Evolutionary conservation across 2,797 vertebrate species (phyloP), one percentile per base, ranked within the genome.

Genomic region (Parotocinclus haroldoi): DNA sequence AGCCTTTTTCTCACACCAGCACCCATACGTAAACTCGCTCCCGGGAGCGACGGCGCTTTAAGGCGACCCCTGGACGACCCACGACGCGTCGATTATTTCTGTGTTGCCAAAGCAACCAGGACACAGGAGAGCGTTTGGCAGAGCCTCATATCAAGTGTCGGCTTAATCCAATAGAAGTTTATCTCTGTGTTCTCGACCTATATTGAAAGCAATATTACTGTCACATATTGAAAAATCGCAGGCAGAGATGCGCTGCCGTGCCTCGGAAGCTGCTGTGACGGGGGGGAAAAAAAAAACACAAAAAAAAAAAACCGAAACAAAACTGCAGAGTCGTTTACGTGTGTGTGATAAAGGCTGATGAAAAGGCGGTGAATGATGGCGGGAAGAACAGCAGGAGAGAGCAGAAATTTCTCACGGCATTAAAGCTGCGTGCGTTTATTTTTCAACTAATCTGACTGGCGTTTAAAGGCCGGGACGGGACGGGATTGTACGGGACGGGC

Each of bases 141-240:
- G 63, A 56, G 62, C 58, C 63, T 77, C 53, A 68, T 74, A 65
- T 45, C 38, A 71, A 55, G 54, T 63, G 52, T 51, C 14, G 10
- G 27, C 65, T 57, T 71, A 74, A 71, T 76, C 66, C 69, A 72
- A 74, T 64, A 69, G 58, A 71, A 66, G 50, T 58, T 58, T 69
- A 42, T 70, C 60, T 74, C 59, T 59, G 9, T 50, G 68, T 53
- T 72, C 61, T 62, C 66, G 64, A 78, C 57, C 68, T 64, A 53
- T 49, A 68, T 56, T 60, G 51, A 71, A 69, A 72, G 74, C 71
- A 60, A 63, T 69, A 79, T 76, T 76, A 69, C 58, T 52, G 62
- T 59, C 77, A 72, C 66, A 73, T 46, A 74, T 72, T 61, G 71
- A 40, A 59, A 57, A 62, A 49, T 44, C 45, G 8, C 39, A 51